phyloP scores from a whole-genome alignment of 2,113 vertebrate species.

The Strix uralensis region DNA sequence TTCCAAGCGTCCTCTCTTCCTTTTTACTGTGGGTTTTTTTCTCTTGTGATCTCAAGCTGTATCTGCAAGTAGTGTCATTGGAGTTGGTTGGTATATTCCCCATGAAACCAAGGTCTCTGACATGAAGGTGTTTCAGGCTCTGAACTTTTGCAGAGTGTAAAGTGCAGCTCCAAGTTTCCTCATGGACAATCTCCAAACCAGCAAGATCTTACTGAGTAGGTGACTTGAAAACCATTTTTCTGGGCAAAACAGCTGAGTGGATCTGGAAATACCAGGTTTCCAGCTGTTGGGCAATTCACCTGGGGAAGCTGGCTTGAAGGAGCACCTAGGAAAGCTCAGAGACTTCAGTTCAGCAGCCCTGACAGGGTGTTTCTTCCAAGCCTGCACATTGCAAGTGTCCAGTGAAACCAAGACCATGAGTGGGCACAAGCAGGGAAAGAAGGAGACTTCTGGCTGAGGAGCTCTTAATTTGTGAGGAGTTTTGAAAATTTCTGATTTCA shows the following conservation, averaged over 20 bases:
- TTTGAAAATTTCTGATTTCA: background rate
- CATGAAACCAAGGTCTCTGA: rapidly evolving
- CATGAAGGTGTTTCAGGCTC: background rate
- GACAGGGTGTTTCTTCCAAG: background rate
- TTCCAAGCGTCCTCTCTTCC: background rate
- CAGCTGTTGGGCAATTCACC: background rate
- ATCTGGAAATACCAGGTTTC: background rate
- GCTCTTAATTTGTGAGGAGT: background rate
- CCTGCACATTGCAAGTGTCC: background rate
- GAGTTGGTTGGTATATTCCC: background rate
- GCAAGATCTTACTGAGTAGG: background rate
- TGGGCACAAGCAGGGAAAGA: background rate
- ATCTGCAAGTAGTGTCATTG: background rate
- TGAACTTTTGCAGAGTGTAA: background rate
- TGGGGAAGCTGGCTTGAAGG: background rate
- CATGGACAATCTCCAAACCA: background rate
- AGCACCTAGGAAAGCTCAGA: background rate
- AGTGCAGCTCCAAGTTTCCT: background rate
- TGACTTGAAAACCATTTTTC: background rate
- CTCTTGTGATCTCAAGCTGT: background rate
- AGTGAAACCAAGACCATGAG: background rate
- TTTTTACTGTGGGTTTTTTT: background rate
- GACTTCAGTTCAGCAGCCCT: background rate
- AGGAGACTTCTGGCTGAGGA: background rate
- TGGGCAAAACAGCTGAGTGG: background rate